Conservation (phyloP, 2,888 invertebrate species). For the Cephus rjabovi region DNA sequence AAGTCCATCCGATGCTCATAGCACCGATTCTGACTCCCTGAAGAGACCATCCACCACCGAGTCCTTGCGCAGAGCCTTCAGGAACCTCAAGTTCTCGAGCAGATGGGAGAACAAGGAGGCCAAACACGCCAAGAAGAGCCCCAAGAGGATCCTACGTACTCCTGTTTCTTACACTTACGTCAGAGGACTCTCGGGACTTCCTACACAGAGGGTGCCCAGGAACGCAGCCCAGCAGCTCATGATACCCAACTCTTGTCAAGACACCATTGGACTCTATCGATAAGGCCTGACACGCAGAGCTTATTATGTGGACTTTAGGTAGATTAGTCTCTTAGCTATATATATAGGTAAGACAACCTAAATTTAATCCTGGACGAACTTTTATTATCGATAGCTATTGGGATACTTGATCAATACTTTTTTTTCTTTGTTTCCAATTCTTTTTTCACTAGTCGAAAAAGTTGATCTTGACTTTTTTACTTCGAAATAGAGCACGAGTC, state of each 20-base stretch:
- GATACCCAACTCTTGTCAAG: slow-evolving; percentile 37
- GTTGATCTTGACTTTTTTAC: not conserved
- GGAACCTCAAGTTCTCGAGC: slow-evolving; percentile 73
- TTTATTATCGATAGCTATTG: not conserved
- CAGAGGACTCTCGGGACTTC: slow-evolving; percentile 83
- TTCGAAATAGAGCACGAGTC: not conserved
- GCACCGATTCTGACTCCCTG: slow-evolving; percentile 68
- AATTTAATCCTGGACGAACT: not conserved
- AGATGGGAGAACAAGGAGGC: slow-evolving; percentile 69
- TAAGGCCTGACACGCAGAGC: slow-evolving; percentile 20
- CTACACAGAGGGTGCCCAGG: slow-evolving; percentile 83
- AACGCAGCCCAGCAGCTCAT: slow-evolving; percentile 53
- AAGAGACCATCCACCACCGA: slow-evolving; percentile 72
- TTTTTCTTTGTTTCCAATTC: not conserved
- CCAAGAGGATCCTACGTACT: slow-evolving; percentile 81
- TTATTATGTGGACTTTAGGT: not conserved
- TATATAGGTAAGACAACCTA: not conserved
- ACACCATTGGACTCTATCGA: slow-evolving; percentile 46
- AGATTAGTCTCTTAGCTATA: not conserved
- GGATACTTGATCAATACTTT: not conserved
- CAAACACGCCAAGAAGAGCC: slow-evolving; percentile 63
- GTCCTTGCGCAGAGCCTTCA: slow-evolving; percentile 79
- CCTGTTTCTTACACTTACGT: slow-evolving; percentile 86
- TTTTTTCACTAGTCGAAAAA: not conserved
- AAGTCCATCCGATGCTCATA: slow-evolving; percentile 62